Conservation (phyloP, 1,140 invertebrate species). For the Melipona quadrifasciata region DNA sequence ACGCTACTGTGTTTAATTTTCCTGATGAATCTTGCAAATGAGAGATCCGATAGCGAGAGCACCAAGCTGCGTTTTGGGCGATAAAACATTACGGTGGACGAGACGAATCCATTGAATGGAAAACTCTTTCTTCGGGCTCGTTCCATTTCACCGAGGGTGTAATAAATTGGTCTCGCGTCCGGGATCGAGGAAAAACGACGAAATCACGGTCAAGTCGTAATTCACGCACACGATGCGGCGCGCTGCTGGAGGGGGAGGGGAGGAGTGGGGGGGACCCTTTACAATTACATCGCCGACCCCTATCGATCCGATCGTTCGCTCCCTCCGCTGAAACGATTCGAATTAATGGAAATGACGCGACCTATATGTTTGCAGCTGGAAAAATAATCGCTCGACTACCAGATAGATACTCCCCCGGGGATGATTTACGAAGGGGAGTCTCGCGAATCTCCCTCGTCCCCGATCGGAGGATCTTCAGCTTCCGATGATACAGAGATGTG, state of each 20-base stretch:
- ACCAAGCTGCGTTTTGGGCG: neutral
- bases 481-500: neutral
- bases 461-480: neutral
- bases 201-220: constrained; percentile 42
- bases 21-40: too few species aligned
- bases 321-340: constrained; percentile 50
- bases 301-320: constrained; percentile 40
- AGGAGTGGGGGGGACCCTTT: constrained; percentile 14
- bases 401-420: neutral
- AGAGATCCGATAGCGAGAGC: neutral
- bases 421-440: constrained; percentile 9
- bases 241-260: constrained; percentile 12
- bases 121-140: constrained; percentile 36
- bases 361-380: constrained; percentile 37
- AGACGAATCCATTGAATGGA: constrained; percentile 26
- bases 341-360: constrained; percentile 62
- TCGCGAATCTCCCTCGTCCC: neutral
- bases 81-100: neutral
- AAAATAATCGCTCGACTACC: constrained; percentile 42
- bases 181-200: constrained; percentile 40
- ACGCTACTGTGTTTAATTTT: too few species aligned
- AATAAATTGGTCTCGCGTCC: constrained; percentile 59
- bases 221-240: constrained; percentile 20
- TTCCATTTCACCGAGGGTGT: constrained; percentile 45
- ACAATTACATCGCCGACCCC: constrained; percentile 50